Conservation (phyloP, 2,797 vertebrate species). For the Tragopan temminckii region DNA sequence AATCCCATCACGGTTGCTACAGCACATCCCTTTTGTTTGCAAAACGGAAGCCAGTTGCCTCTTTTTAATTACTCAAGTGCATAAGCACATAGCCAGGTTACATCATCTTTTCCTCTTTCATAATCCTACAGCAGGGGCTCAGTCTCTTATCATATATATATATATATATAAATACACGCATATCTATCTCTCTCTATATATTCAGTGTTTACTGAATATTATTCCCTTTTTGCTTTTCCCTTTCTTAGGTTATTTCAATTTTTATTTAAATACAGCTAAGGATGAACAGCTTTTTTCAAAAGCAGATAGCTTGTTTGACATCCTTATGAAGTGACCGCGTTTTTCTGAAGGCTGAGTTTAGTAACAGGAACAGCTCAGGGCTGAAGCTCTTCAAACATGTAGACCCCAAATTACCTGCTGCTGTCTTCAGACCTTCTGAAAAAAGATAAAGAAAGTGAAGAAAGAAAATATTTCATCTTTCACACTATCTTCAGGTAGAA, state of each 20-base stretch:
- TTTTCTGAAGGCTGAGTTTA: background rate
- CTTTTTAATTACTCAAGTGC: background rate
- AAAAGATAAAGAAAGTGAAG: slow-evolving; percentile 64
- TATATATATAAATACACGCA: no score
- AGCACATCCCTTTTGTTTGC: rapidly evolving
- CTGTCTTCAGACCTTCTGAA: slow-evolving; percentile 19
- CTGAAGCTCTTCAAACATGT: background rate
- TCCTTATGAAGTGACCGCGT: background rate
- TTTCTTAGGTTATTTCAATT: background rate
- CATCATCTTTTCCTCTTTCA: background rate
- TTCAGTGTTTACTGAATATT: background rate
- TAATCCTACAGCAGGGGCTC: background rate
- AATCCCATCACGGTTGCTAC: background rate
- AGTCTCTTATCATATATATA: background rate
- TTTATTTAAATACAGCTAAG: background rate
- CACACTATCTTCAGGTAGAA: slow-evolving; percentile 32
- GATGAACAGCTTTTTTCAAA: background rate
- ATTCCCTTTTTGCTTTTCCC: background rate
- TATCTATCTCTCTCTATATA: background rate
- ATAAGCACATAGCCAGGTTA: background rate
- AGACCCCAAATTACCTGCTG: slow-evolving; percentile 48
- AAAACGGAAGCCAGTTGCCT: background rate
- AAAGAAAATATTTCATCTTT: slow-evolving; percentile 56
- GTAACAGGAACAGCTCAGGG: background rate
- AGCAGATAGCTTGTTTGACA: background rate